Base-by-base conservation (phyloP, 2,797 vertebrate species). In the Danionella dracula region DNA sequence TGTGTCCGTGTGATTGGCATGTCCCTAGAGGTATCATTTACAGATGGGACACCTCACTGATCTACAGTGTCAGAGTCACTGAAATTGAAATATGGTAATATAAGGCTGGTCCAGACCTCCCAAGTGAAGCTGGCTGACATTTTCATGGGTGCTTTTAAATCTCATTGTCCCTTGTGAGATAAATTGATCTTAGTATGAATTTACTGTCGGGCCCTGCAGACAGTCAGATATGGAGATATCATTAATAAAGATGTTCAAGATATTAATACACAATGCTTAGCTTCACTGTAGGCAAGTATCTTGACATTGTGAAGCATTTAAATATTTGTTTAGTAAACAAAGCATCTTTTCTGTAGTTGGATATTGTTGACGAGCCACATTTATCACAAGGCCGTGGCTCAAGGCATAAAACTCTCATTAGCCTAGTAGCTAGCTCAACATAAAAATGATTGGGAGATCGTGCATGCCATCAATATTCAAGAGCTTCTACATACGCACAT, bases 81-180 rank as follows among this genome's bases (percentile, higher is more conserved):
- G 44, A 58, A 50, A 67, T 66, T 66, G 50, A 60, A 62, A 66
- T 74, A 74, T 70, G 67, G 31, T 66, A 70, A 74, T 74, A 31
- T 54, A 19, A 45, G 44, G 41, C 68, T 50, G 21, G 23, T 56
- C 34, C 58, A 49, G 15, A 34, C 34, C 9, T 27, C 15, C 27
- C 15, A 1, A 45, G 50, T 54, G 58, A 62, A 0, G 44, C 54
- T 45, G 40, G 48, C 32, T 66, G 72, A 45, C 61, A 66, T 66
- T 62, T 74, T 62, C 40, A 56, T 68, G 27, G 62, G 46, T 61
- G 48, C 57, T 53, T 55, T 19, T 61, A 56, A 48, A 20, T 29
- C 41, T 19, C 8, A 1, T n/a, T 49, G 13, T 9, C 10, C 19
- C 6, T 34, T 5, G 13, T 15, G 23, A 42, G 16, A 53, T 27